phyloP scores from a whole-genome alignment of 2,888 invertebrate species.

The Cryptosula pallasiana region DNA sequence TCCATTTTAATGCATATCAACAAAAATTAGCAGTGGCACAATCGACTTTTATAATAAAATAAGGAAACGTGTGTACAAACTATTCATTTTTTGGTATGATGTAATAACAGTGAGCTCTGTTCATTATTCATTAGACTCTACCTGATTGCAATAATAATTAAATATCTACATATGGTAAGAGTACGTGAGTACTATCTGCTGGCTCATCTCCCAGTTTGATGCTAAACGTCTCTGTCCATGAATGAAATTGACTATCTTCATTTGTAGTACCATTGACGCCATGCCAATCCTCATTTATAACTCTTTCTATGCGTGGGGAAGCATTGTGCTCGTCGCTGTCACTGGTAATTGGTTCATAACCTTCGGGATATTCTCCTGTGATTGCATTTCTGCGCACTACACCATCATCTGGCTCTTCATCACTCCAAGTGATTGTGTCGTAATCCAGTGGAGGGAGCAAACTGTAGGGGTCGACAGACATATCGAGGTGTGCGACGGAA shows the following conservation, averaged over 20 bases:
- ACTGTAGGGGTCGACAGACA: constrained; percentile 57
- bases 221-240: constrained; percentile 85
- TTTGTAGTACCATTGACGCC: constrained; percentile 56
- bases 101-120: neutral
- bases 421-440: constrained; percentile 56
- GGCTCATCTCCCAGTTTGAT: constrained; percentile 68
- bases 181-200: constrained; percentile 64
- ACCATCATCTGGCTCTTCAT: constrained; percentile 58
- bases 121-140: neutral
- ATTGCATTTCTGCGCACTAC: constrained; percentile 22
- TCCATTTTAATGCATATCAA: neutral
- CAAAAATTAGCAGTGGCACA: neutral
- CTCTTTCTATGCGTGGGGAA: constrained; percentile 37
- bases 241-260: constrained; percentile 63
- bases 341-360: neutral
- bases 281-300: constrained; percentile 50
- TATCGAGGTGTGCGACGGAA: neutral
- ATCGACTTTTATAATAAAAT: neutral
- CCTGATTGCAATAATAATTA: constrained; percentile 61
- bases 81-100: neutral
- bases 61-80: neutral
- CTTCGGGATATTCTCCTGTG: constrained; percentile 17
- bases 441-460: constrained; percentile 65
- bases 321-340: neutral
- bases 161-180: constrained; percentile 94